These are phyloP conservation scores for Euura saliciscinereae DNA, from an alignment of 1,140 invertebrate genomes.

Conservation along the genomic window DNA sequence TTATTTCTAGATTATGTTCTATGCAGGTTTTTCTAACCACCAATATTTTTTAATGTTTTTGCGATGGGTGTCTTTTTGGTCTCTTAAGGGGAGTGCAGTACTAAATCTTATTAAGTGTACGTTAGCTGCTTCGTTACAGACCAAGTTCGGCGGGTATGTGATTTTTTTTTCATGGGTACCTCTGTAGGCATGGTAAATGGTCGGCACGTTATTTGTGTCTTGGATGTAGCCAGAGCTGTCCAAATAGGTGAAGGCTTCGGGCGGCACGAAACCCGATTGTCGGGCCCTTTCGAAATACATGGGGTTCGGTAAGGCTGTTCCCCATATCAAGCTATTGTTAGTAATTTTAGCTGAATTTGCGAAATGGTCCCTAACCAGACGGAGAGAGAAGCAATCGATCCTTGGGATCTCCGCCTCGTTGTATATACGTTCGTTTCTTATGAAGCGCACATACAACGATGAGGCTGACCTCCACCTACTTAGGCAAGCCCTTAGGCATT, in stretches of 20 bases:
- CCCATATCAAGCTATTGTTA: conserved; percentile 19
- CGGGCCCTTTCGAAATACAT: conserved; percentile 11
- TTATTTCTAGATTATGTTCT: too few species aligned
- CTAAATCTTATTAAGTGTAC: not conserved
- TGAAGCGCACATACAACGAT: conserved; percentile 11
- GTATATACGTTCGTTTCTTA: not conserved
- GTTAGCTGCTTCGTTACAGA: not conserved
- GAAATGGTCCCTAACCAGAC: conserved; percentile 24
- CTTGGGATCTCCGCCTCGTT: conserved; percentile 18
- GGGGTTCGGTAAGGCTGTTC: conserved; percentile 14
- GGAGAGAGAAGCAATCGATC: conserved; percentile 25
- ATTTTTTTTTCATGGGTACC: conserved; percentile 15
- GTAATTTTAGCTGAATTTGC: conserved; percentile 8
- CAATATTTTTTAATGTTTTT: conserved; percentile 18
- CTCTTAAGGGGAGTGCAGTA: not conserved
- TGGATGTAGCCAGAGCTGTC: conserved; percentile 13
- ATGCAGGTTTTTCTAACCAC: conserved; percentile 15
- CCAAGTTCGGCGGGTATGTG: not conserved
- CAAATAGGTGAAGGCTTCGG: conserved; percentile 19
- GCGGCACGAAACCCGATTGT: conserved; percentile 11
- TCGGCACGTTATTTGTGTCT: conserved; percentile 14
- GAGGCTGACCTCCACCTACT: not conserved
- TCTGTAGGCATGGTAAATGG: conserved; percentile 19
- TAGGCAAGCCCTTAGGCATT: too few species aligned
- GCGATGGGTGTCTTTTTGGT: conserved; percentile 7